Evolutionary conservation across 2,797 vertebrate genomes (phyloP).

Genomic region (Diplodus sargus): DNA sequence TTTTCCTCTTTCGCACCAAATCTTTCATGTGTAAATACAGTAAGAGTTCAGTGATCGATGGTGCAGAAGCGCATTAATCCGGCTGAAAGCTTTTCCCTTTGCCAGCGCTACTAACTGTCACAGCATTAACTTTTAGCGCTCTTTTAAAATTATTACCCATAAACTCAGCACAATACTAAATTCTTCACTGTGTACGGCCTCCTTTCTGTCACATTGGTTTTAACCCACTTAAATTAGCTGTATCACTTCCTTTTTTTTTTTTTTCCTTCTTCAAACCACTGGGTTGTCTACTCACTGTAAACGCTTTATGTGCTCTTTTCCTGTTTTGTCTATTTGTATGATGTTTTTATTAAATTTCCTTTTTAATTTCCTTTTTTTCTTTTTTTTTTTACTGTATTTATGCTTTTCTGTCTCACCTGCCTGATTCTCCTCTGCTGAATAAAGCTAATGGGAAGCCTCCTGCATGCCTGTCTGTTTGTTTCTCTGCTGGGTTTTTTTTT

Average conservation of each 20-base stretch:
- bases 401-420: slow-evolving; percentile 53
- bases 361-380: slow-evolving; percentile 17
- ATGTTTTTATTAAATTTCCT: slow-evolving; percentile 19
- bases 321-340: slow-evolving; percentile 32
- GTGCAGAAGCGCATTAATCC: slow-evolving; percentile 35
- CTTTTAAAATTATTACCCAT: slow-evolving; percentile 39
- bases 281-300: not conserved
- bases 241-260: not conserved
- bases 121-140: slow-evolving; percentile 20
- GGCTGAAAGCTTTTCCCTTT: slow-evolving; percentile 47
- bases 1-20: not conserved
- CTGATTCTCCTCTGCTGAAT: slow-evolving; percentile 64
- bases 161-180: slow-evolving; percentile 24
- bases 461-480: slow-evolving; percentile 68
- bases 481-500: slow-evolving; percentile 40
- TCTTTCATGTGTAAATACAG: slow-evolving; percentile 9
- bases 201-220: slow-evolving; percentile 33
- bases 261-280: not conserved
- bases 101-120: slow-evolving; percentile 46
- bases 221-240: slow-evolving; percentile 29
- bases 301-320: slow-evolving; percentile 10
- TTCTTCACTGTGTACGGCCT: slow-evolving; percentile 17
- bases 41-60: slow-evolving; percentile 11
- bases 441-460: slow-evolving; percentile 72
- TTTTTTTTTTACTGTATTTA: slow-evolving; percentile 24